Conservation (phyloP, 2,888 invertebrate species). For the Ligdia adustata region DNA sequence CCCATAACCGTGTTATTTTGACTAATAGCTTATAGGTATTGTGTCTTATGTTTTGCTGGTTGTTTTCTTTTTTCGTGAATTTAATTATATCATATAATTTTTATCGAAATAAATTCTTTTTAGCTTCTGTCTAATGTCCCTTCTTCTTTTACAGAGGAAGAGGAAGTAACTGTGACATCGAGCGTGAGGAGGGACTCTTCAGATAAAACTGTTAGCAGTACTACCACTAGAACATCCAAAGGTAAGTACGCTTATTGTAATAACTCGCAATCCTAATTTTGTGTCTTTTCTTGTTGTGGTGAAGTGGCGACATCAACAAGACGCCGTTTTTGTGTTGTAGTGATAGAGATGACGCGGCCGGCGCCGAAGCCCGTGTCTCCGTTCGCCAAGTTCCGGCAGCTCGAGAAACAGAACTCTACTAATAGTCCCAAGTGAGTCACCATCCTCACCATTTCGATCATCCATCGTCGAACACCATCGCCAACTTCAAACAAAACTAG, state of each 20-base stretch:
- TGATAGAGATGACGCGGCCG: conserved; percentile 80
- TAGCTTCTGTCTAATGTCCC: conserved; percentile 11
- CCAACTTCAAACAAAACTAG: conserved; percentile 14
- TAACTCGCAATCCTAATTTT: too few species aligned
- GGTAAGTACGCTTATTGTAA: conserved; percentile 56
- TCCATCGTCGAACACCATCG: conserved; percentile 9
- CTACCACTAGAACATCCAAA: conserved; percentile 85
- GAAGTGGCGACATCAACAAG: not conserved
- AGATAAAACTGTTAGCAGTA: conserved; percentile 83
- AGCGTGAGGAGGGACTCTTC: conserved; percentile 79
- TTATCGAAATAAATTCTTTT: conserved; percentile 36
- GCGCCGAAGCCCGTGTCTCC: conserved; percentile 90
- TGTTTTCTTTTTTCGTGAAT: conserved; percentile 64
- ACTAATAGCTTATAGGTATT: conserved; percentile 79
- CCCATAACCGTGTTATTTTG: conserved; percentile 78
- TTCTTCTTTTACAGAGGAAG: conserved; percentile 67
- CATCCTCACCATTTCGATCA: not conserved
- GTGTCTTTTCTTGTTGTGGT: too few species aligned
- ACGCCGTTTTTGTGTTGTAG: conserved; percentile 54
- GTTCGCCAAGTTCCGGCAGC: conserved; percentile 95
- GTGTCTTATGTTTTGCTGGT: conserved; percentile 70
- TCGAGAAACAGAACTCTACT: conserved; percentile 93
- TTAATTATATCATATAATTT: too few species aligned
- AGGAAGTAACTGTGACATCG: conserved; percentile 75
- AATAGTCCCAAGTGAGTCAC: conserved; percentile 90